These are phyloP conservation scores for Hydrotaea cyrtoneurina DNA, from an alignment of 2,888 invertebrate species.

Conservation along the genomic window DNA sequence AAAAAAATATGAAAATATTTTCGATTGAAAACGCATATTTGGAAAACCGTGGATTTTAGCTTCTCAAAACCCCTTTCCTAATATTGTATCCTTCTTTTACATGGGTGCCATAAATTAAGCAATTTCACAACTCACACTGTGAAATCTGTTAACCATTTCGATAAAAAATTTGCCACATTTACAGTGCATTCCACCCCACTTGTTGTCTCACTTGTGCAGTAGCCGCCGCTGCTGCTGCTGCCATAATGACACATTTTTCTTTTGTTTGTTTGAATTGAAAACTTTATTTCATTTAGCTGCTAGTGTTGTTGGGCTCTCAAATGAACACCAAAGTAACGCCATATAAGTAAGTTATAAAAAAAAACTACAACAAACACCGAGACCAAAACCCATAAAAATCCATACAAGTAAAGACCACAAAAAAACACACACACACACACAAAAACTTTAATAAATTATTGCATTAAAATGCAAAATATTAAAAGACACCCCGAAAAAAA, in stretches of 20 bases:
- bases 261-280: constrained; percentile 4
- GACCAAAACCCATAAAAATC: background rate
- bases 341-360: constrained; percentile 1
- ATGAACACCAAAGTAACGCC: background rate
- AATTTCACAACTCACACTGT: too few relatives aligned
- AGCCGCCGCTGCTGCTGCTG: too few relatives aligned
- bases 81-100: too few relatives aligned
- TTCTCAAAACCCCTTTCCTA: too few relatives aligned
- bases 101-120: too few relatives aligned
- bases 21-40: too few relatives aligned
- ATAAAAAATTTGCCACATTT: too few relatives aligned
- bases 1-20: too few relatives aligned
- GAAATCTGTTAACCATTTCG: too few relatives aligned
- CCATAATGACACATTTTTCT: background rate
- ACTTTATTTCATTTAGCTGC: background rate
- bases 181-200: too few relatives aligned
- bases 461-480: constrained; percentile 41
- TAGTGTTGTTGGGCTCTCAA: background rate
- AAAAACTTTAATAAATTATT: constrained; percentile 33
- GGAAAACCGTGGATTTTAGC: too few relatives aligned
- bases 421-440: background rate
- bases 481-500: background rate
- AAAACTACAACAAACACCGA: constrained; percentile 6
- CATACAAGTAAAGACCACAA: background rate
- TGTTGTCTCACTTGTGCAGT: too few relatives aligned